phyloP scores from a whole-genome alignment of 2,797 vertebrate genomes.

The Lithobates pipiens region DNA sequence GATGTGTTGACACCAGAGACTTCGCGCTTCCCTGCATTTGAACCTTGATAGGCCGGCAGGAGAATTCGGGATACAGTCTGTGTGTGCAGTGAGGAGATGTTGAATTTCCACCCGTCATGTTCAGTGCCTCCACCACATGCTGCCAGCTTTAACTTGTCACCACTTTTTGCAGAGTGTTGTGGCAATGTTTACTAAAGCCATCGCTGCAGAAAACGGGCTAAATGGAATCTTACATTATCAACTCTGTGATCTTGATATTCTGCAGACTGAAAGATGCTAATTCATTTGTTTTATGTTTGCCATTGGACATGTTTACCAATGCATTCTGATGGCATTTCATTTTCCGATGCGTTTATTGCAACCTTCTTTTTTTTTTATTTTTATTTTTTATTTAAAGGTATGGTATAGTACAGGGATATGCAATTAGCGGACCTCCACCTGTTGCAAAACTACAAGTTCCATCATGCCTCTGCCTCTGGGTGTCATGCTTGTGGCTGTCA shows the following conservation, averaged over 20 bases:
- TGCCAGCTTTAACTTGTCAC: slow-evolving; percentile 18
- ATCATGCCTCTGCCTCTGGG: too few relatives aligned
- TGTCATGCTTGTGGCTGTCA: too few relatives aligned
- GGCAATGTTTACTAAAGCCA: neutral
- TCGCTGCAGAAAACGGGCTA: neutral
- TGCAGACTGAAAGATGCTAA: neutral
- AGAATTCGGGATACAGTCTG: neutral
- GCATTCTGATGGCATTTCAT: neutral
- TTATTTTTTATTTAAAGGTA: too few relatives aligned
- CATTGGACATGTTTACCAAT: neutral
- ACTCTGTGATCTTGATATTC: neutral
- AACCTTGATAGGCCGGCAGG: slow-evolving; percentile 78
- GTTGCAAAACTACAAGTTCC: too few relatives aligned
- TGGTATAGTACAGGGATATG: too few relatives aligned
- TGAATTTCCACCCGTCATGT: neutral
- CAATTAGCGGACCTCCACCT: too few relatives aligned
- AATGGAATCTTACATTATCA: neutral
- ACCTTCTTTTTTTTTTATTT: neutral
- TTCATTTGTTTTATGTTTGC: neutral
- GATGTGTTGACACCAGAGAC: slow-evolving; percentile 86
- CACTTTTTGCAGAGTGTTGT: neutral
- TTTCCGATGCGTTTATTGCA: neutral
- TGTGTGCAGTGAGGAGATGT: slow-evolving; percentile 1
- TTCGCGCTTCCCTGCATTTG: slow-evolving; percentile 92
- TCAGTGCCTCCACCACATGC: slow-evolving; percentile 24